Percentiles rank a stretch among this genome's conserved stretches.
phyloP scores from a whole-genome alignment of 2,797 vertebrate genomes.

The Molossus molossus region DNA sequence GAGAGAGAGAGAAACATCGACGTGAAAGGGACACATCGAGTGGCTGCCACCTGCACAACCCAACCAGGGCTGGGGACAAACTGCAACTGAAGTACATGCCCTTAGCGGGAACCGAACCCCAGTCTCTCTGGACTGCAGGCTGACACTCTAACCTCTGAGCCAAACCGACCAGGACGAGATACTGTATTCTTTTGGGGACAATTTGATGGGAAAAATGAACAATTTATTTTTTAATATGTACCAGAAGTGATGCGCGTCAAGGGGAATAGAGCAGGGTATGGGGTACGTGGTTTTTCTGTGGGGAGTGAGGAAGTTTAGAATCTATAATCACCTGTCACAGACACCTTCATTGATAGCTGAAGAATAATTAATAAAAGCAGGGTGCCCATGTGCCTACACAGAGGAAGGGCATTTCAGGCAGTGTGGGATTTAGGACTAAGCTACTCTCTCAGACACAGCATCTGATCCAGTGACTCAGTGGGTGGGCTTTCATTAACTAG shows the following conservation, averaged over 20 bases:
- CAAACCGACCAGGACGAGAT: neutral
- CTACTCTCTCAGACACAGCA: neutral
- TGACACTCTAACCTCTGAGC: too few species aligned
- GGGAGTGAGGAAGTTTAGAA: neutral
- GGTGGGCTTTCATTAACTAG: neutral
- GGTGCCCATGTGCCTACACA: rapidly evolving
- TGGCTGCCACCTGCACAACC: too few species aligned
- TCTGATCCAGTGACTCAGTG: neutral
- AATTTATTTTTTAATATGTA: neutral
- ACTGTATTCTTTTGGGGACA: neutral
- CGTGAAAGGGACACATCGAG: too few species aligned
- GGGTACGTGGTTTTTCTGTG: neutral
- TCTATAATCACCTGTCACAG: neutral
- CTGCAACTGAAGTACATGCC: too few species aligned
- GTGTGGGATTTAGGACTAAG: neutral
- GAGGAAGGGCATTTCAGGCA: neutral
- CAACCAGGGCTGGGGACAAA: too few species aligned
- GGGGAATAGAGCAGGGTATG: neutral
- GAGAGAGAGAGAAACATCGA: too few species aligned
- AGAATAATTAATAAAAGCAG: neutral
- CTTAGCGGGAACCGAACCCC: too few species aligned
- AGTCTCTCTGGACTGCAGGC: too few species aligned
- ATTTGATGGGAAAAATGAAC: neutral
- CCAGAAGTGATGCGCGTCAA: neutral
- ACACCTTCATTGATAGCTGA: neutral